A percentile compares a stretch with the other conserved stretches of the same genome.
phyloP scores from a whole-genome alignment of 2,888 invertebrate genomes.

The Acheta domesticus region DNA sequence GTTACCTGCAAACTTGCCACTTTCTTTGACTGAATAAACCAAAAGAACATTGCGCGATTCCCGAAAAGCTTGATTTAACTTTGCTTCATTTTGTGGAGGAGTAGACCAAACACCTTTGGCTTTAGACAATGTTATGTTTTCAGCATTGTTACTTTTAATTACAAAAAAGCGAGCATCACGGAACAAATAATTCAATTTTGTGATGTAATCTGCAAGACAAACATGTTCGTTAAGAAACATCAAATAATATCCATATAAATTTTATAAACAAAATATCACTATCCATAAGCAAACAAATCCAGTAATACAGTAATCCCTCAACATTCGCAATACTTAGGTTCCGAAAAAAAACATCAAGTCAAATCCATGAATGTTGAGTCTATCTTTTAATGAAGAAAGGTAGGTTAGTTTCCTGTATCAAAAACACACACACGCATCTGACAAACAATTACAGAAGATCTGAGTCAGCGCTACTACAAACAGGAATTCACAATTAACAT shows the following conservation, averaged over 20 bases:
- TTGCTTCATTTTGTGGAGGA: conserved; percentile 92
- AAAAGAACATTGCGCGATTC: conserved; percentile 91
- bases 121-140: conserved; percentile 92
- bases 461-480: too few relatives aligned
- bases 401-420: too few relatives aligned
- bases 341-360: too few relatives aligned
- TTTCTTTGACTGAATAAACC: conserved; percentile 96
- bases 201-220: conserved; percentile 63
- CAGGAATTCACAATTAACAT: too few relatives aligned
- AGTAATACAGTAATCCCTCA: too few relatives aligned
- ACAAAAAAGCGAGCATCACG: conserved; percentile 91
- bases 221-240: background rate
- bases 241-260: background rate
- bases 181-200: conserved; percentile 89
- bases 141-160: conserved; percentile 96
- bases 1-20: conserved; percentile 67
- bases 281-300: background rate
- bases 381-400: too few relatives aligned
- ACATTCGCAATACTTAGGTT: too few relatives aligned
- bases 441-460: too few relatives aligned
- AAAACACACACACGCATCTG: too few relatives aligned
- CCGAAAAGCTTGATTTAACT: conserved; percentile 89
- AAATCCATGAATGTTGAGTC: too few relatives aligned
- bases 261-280: background rate
- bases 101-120: conserved; percentile 97